Evolutionary conservation across 1,140 invertebrate species (phyloP).

Genomic region (Elymnias hypermnestra): DNA sequence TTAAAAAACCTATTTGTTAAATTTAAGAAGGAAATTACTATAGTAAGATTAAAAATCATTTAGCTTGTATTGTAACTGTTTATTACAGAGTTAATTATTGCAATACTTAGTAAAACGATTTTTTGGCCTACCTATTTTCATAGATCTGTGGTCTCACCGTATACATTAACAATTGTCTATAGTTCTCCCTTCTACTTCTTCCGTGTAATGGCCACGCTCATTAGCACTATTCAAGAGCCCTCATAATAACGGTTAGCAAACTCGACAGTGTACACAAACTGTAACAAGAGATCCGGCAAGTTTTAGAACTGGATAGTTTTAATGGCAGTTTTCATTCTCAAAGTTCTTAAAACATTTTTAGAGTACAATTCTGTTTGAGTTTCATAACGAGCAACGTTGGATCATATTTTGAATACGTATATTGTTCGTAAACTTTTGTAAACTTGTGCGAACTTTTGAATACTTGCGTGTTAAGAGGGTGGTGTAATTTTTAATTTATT

Average conservation of each 20-base stretch:
- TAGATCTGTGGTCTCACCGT: neutral
- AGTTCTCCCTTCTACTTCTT: neutral
- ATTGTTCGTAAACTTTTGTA: too few relatives aligned
- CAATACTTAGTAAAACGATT: too few relatives aligned
- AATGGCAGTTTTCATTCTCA: conserved; percentile 30
- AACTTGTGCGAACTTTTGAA: too few relatives aligned
- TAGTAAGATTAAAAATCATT: too few relatives aligned
- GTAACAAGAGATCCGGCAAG: conserved; percentile 27
- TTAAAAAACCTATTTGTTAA: too few relatives aligned
- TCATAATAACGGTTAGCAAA: conserved; percentile 41
- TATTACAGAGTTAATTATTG: too few relatives aligned
- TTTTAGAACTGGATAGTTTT: conserved; percentile 30
- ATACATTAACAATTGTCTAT: neutral
- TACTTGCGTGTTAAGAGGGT: too few relatives aligned
- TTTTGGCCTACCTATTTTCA: too few relatives aligned
- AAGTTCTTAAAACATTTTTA: conserved; percentile 21
- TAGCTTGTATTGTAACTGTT: too few relatives aligned
- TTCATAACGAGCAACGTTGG: conserved; percentile 12
- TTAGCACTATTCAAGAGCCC: conserved; percentile 41
- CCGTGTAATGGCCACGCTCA: conserved; percentile 47
- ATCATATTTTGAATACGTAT: too few relatives aligned
- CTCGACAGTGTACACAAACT: conserved; percentile 34
- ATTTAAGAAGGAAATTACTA: too few relatives aligned
- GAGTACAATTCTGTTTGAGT: conserved; percentile 22
- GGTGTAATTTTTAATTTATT: too few relatives aligned